phyloP scores from a whole-genome alignment of 2,797 vertebrate genomes.

The Sebastes hopkinsi region DNA sequence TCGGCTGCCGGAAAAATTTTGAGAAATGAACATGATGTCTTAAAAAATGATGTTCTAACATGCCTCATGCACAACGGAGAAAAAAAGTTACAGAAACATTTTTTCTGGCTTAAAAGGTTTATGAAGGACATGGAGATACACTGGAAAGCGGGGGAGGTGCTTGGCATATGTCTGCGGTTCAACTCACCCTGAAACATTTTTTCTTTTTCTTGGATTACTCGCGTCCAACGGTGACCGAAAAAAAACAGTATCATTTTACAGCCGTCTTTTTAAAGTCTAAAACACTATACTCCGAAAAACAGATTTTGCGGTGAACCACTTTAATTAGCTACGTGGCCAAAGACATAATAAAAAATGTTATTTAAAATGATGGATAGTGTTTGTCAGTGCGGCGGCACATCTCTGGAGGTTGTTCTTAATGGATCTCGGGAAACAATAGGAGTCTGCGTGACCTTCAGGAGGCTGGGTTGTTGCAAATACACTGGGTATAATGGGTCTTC shows the following conservation, averaged over 20 bases:
- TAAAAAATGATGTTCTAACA: slow-evolving; percentile 31
- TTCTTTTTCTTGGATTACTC: neutral
- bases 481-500: neutral
- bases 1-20: slow-evolving; percentile 2
- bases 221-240: neutral
- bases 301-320: neutral
- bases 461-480: slow-evolving; percentile 1
- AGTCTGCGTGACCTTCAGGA: slow-evolving; percentile 32
- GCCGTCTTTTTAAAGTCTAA: neutral
- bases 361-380: slow-evolving; percentile 48
- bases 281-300: neutral
- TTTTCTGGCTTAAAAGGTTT: slow-evolving; percentile 42
- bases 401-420: slow-evolving; percentile 44
- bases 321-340: slow-evolving; percentile 9
- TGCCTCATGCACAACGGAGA: neutral
- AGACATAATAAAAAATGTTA: neutral
- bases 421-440: slow-evolving; percentile 43
- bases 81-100: slow-evolving; percentile 25
- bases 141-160: neutral
- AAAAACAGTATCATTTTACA: neutral
- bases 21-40: slow-evolving; percentile 29
- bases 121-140: slow-evolving; percentile 37
- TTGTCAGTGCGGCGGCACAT: neutral
- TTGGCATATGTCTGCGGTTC: neutral
- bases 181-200: neutral